A percentile compares a stretch with the other conserved stretches of the same genome.
Evolutionary conservation across 2,888 invertebrate species (phyloP).

Genomic region (Poecilobothrus nobilitatus): DNA sequence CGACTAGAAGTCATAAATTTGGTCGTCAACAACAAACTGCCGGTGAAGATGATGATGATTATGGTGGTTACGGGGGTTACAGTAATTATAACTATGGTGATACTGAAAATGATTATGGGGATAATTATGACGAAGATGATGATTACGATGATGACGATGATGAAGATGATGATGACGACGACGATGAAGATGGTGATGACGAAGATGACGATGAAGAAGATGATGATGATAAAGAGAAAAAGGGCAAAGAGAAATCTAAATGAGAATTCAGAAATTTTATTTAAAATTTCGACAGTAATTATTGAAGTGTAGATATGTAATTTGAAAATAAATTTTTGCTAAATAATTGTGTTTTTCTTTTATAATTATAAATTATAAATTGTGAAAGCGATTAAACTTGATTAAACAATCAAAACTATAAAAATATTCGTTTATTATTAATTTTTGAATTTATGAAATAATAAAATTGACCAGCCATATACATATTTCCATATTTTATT

Average conservation of each 20-base stretch:
- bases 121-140: slow-evolving; percentile 22
- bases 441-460: too few relatives aligned
- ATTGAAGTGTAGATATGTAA: too few relatives aligned
- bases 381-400: too few relatives aligned
- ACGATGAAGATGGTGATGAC: slow-evolving; percentile 41
- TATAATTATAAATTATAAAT: too few relatives aligned
- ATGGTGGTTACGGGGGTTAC: slow-evolving; percentile 36
- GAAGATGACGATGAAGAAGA: slow-evolving; percentile 36
- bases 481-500: too few relatives aligned
- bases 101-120: slow-evolving; percentile 22
- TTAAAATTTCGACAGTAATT: not conserved
- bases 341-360: too few relatives aligned
- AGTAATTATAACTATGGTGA: slow-evolving; percentile 22
- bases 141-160: slow-evolving; percentile 48
- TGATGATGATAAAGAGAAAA: not conserved
- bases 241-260: too few relatives aligned
- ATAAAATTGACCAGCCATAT: too few relatives aligned
- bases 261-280: not conserved
- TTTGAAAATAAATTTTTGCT: too few relatives aligned
- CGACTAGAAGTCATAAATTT: slow-evolving; percentile 83
- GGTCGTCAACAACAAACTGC: slow-evolving; percentile 68
- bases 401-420: too few relatives aligned
- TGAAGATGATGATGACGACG: slow-evolving; percentile 47
- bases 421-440: too few relatives aligned
- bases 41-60: slow-evolving; percentile 53